Base-by-base conservation (phyloP, 2,888 invertebrate species). In the Phania funesta region DNA sequence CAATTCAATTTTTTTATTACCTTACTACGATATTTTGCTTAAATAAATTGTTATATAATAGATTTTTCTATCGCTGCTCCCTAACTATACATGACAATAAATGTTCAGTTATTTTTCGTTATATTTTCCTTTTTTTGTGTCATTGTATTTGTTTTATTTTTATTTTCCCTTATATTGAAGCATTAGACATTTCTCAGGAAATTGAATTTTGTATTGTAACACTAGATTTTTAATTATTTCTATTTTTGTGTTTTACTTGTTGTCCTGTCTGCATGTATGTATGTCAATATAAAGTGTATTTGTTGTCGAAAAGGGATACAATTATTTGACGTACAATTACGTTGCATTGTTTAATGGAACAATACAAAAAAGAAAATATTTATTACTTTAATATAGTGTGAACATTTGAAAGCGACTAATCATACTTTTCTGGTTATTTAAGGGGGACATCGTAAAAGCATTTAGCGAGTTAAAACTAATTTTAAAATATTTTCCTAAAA, bases 131-230 rank as follows among this genome's bases (percentile, higher is more conserved):
- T 65, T 80, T 70, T 67, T 56, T 65, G 20, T 32, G 20, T 20
- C 60, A 54, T 73, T 79, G 60, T 74, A 56, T 68, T 60, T 41
- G 44, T 48, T 38, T 60, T 64, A 18, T 20, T 74, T 62, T 29
- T 44, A 60, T 75, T 65, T 64, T 26, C 44, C 44, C 73, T 64
- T 83, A 70, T 79, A 68, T 76, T 68, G 73, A 52, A 78, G 73
- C 65, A 71, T 64, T 62, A 76, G 68, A 76, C 76, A 78, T 83
- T 83, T 84, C 54, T 65, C 76, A 67, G 83, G 83, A 84, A 84
- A 84, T 83, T 84, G 60, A 68, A 83, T 84, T 80, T 80, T 80
- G 46, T 68, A 29, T 32, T 64, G 52, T 65, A 20, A 29, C 70
- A 65, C 58, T 67, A 26, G 18, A 48, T 48, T 35, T 29, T n/a